Conservation (phyloP, 37 sponge, comb jelly and placozoan genomes). For the Petrosia ficiformis region DNA sequence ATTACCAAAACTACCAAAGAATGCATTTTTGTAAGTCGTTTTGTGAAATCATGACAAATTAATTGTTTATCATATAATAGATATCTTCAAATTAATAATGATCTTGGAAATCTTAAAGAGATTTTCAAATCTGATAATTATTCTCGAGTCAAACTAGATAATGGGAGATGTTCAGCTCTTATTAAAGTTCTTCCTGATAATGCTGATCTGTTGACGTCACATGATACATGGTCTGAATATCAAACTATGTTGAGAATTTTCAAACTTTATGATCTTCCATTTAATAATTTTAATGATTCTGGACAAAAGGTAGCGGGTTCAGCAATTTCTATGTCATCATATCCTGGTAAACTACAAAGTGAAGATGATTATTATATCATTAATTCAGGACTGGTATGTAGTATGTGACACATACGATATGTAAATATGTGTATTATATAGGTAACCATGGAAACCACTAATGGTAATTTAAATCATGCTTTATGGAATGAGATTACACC, state of each 20-base stretch:
- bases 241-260: conserved; percentile 77
- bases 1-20: conserved; percentile 35
- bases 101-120: conserved; percentile 80
- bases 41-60: background rate
- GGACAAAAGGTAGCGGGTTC: conserved; percentile 45
- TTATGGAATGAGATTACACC: conserved; percentile 72
- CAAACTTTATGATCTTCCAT: conserved; percentile 76
- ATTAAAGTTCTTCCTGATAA: conserved; percentile 75
- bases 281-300: background rate
- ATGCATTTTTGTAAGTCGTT: conserved; percentile 45
- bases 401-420: background rate
- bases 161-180: conserved; percentile 91
- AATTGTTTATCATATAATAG: too few relatives aligned
- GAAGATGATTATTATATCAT: conserved; percentile 90
- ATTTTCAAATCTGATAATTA: conserved; percentile 22
- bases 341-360: conserved; percentile 82
- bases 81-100: conserved; percentile 68
- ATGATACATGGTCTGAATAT: conserved; percentile 90
- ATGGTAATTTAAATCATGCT: conserved; percentile 72
- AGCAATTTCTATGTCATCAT: conserved; percentile 84
- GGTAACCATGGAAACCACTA: conserved; percentile 93
- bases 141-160: conserved; percentile 8
- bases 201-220: conserved; percentile 77
- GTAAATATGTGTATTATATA: conserved; percentile 1
- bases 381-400: conserved; percentile 69